A percentile compares a stretch with the other conserved stretches of the same genome.
These are phyloP conservation scores for Galerucella calmariensis DNA, from an alignment of 2,888 invertebrate species.

Conservation along the genomic window DNA sequence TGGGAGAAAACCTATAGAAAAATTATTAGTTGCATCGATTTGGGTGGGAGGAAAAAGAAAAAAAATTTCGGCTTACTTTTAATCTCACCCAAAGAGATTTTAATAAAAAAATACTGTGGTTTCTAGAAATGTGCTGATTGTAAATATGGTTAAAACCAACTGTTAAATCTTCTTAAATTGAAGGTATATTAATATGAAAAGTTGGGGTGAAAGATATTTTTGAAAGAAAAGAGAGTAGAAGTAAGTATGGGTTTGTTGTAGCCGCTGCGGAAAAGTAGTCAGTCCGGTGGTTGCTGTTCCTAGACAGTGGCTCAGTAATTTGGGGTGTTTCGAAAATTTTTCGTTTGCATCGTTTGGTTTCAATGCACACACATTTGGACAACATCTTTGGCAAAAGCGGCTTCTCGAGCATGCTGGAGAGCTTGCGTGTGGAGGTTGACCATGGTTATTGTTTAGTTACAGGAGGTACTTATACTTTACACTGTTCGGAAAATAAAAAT, in stretches of 20 bases:
- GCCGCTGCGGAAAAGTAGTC: background rate
- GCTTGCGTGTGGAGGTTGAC: constrained; percentile 59
- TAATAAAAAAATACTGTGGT: no score
- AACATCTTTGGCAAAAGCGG: constrained; percentile 56
- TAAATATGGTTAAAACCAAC: background rate
- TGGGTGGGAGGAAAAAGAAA: no score
- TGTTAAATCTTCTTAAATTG: background rate
- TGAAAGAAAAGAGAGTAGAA: background rate
- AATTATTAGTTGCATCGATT: no score
- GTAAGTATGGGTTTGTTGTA: background rate
- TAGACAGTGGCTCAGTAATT: constrained; percentile 19
- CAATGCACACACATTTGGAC: constrained; percentile 66
- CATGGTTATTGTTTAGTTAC: constrained; percentile 61
- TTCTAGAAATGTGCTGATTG: background rate
- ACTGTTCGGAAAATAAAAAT: constrained; percentile 62
- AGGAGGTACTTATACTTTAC: constrained; percentile 62
- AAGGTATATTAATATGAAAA: no score
- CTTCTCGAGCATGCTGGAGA: constrained; percentile 41
- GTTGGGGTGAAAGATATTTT: background rate
- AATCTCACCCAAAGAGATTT: no score
- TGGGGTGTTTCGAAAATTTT: constrained; percentile 24
- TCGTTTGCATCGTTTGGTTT: constrained; percentile 61
- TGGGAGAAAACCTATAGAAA: no score
- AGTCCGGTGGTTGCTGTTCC: constrained; percentile 1
- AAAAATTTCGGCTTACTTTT: no score